Evolutionary conservation across 2,113 vertebrate species (phyloP).

Genomic region (Crocuta crocuta): DNA sequence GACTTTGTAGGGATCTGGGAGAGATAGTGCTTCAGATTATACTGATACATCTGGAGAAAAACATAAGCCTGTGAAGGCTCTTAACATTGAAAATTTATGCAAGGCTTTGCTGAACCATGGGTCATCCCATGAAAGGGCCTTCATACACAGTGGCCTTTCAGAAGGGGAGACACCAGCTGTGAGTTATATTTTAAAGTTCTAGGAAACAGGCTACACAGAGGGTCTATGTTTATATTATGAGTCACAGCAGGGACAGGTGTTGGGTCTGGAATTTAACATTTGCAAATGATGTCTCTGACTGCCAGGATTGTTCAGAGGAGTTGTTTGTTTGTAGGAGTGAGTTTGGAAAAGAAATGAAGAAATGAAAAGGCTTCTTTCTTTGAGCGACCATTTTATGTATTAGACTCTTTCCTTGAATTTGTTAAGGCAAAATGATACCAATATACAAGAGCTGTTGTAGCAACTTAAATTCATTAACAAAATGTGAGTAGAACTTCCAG

Average conservation of each 20-base stretch:
- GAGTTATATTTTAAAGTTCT: slow-evolving; percentile 65
- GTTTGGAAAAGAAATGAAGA: slow-evolving; percentile 45
- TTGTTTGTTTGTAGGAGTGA: slow-evolving; percentile 45
- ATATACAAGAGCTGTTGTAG: neutral
- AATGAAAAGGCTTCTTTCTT: slow-evolving; percentile 26
- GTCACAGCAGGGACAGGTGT: slow-evolving; percentile 67
- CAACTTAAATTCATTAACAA: neutral
- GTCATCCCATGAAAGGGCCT: neutral
- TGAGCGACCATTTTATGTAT: slow-evolving; percentile 23
- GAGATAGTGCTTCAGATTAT: neutral
- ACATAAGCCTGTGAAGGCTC: neutral
- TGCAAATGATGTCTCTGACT: slow-evolving; percentile 33
- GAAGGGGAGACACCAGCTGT: slow-evolving; percentile 42
- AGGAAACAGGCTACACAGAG: slow-evolving; percentile 51
- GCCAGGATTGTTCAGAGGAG: slow-evolving; percentile 32
- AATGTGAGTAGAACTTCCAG: neutral
- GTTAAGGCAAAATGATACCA: slow-evolving; percentile 50
- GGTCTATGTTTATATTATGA: slow-evolving; percentile 70
- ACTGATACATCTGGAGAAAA: slow-evolving; percentile 25
- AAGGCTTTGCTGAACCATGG: neutral
- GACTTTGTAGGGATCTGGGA: neutral
- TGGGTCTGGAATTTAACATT: slow-evolving; percentile 47
- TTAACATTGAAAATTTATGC: slow-evolving; percentile 12
- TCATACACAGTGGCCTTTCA: neutral
- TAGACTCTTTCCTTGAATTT: slow-evolving; percentile 20